Evolutionary conservation across 2,113 vertebrate genomes (phyloP).

Genomic region (Myrmecobius fasciatus): DNA sequence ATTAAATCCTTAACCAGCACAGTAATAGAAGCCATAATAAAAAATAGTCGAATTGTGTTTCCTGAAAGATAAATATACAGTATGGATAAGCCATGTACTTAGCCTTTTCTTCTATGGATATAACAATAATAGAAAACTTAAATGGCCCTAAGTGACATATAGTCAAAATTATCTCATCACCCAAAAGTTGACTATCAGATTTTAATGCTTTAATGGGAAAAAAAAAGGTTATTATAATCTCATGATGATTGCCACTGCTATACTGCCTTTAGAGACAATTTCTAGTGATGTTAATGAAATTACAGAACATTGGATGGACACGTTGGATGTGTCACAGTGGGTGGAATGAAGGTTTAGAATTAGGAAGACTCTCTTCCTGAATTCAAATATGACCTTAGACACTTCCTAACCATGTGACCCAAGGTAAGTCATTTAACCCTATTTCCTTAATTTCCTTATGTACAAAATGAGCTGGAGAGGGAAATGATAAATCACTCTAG

Average conservation of each 20-base stretch:
- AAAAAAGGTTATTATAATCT: background rate
- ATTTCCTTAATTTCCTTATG: background rate
- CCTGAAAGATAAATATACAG: background rate
- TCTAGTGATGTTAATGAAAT: background rate
- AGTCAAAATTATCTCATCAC: background rate
- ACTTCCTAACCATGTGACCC: background rate
- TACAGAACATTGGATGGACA: background rate
- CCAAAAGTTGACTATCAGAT: background rate
- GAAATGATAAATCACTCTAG: background rate
- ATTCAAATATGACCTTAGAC: background rate
- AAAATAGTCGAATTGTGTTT: background rate
- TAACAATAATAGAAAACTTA: background rate
- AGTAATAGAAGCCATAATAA: background rate
- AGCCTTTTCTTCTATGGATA: background rate
- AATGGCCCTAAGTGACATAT: background rate
- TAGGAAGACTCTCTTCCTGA: background rate
- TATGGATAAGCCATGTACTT: background rate
- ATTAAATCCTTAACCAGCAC: background rate
- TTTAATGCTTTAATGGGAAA: background rate
- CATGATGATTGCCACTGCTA: too few relatives aligned
- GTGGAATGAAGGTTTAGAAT: too few relatives aligned
- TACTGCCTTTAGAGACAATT: too few relatives aligned
- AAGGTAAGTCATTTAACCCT: background rate
- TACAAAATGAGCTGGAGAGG: background rate
- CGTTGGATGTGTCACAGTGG: too few relatives aligned